Evolutionary conservation across 2,888 invertebrate species (phyloP), one percentile per base, ranked within the genome.

Genomic region (Syrphus vitripennis): DNA sequence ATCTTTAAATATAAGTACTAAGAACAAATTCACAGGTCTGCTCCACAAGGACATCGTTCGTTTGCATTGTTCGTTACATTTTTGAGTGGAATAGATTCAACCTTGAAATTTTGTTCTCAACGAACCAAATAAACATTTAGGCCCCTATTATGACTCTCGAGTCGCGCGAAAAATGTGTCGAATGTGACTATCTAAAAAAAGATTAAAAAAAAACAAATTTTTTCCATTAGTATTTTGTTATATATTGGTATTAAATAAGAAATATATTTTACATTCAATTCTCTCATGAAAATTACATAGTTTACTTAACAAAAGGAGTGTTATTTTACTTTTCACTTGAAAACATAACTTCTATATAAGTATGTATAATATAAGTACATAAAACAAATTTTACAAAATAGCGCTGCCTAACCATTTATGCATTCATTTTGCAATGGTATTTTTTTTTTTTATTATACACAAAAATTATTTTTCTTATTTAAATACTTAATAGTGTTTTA

Each of bases 221-320:
- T 34, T 40, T 70, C 40, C 55, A 55, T 57, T 34, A 50, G 42
- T 67, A 67, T 50, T 65, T 67, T 82, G 77, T 82, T 86, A 82
- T 86, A 82, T 82, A 82, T 82, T 82, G 81, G 82, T 86, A 86
- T 82, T 86, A 86, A 86, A 86, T 86, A 86, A 86, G 86, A 86
- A 86, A 82, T 82, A 82, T 86, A 86, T 86, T 82, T 86, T 86
- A 86, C 86, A 86, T 74, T 74, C 26, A 82, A 86, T 86, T 55
- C 48, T 75, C 59, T 82, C 77, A 74, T 50, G 69, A 77, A 86
- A 82, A 78, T 82, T 82, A 86, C 86, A 86, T 78, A 78, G 82
- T 77, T 59, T 57, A 78, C n/a, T 86, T 82, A 86, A 86, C 72
- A 82, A 86, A 86, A 82, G 29, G n/a, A n/a, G n/a, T 48, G 14